These are phyloP conservation scores for Bostrychus sinensis DNA, from an alignment of 2,113 vertebrate genomes.

Conservation along the genomic window DNA sequence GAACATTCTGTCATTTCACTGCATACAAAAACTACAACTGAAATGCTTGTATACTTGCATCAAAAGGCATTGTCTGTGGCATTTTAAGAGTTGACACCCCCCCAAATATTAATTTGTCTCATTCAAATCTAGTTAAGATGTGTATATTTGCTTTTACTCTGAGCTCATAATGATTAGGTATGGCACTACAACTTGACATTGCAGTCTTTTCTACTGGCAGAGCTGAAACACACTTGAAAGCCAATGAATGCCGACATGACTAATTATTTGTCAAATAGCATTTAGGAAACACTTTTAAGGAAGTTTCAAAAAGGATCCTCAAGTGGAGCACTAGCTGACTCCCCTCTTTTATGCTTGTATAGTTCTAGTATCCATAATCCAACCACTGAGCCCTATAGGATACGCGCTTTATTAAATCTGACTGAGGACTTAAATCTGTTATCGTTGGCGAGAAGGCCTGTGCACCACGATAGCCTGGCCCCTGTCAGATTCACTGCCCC, in stretches of 20 bases:
- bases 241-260: slow-evolving; percentile 57
- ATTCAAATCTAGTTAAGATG: slow-evolving; percentile 24
- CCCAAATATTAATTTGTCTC: slow-evolving; percentile 14
- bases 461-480: slow-evolving; percentile 57
- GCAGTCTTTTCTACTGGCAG: slow-evolving; percentile 27
- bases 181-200: slow-evolving; percentile 30
- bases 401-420: slow-evolving; percentile 62
- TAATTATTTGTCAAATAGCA: slow-evolving; percentile 68
- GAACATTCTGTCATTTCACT: slow-evolving; percentile 56
- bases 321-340: slow-evolving; percentile 52
- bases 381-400: slow-evolving; percentile 53
- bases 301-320: slow-evolving; percentile 53
- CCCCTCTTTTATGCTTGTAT: slow-evolving; percentile 60
- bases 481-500: slow-evolving; percentile 66
- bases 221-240: slow-evolving; percentile 49
- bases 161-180: slow-evolving; percentile 43
- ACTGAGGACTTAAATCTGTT: slow-evolving; percentile 55
- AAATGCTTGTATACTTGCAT: slow-evolving; percentile 37
- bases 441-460: slow-evolving; percentile 65
- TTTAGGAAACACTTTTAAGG: slow-evolving; percentile 47
- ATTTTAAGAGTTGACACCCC: slow-evolving; percentile 30
- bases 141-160: slow-evolving; percentile 21
- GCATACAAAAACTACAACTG: slow-evolving; percentile 47
- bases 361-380: slow-evolving; percentile 71
- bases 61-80: slow-evolving; percentile 33